Evolutionary conservation across 2,888 invertebrate genomes (phyloP), one percentile per base, ranked within the genome.

Genomic region (Agonopterix arenella): DNA sequence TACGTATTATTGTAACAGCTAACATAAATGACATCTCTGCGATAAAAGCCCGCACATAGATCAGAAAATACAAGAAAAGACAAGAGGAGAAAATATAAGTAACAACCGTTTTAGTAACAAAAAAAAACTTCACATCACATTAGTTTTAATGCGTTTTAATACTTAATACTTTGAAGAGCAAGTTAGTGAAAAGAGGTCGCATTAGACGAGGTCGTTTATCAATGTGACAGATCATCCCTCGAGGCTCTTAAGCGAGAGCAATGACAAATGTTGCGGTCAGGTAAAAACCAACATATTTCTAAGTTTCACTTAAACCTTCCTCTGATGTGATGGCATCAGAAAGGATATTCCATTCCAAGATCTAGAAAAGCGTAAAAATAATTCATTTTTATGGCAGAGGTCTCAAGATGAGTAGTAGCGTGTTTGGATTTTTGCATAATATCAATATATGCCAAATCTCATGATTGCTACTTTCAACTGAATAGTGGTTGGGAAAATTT

Each of bases 261-360:
- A 77, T 85, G 85, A 85, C 83, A 79, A 84, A 85, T 85, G 83
- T 70, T 61, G 60, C 64, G 82, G 83, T 75, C 84, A 86, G 84
- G 85, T 85, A 81, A 79, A 80, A 80, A 80, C 68, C 66, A 66
- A 49, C 58, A 58, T 61, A 64, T 70, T 71, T 68, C 73, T 68
- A 67, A 74, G 69, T 73, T 73, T 76, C 73, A 78, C 73, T 80
- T 82, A 78, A 28, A 76, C 69, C 64, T 57, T 52, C 60, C 59
- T 56, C 52, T 60, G 61, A 66, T 61, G 58, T 28, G 28, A 28
- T 28, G 28, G 28, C 28, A 28, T 28, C 28, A 41, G 36, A 47
- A 42, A 47, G 11, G 11, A 36, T 28, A 5, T 13, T 11, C 43
- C 9, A 44, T 18, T 9, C 47, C 55, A 58, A 52, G 52, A 28